Conservation (phyloP, 2,113 vertebrate genomes). For the Dicaeum eximium region DNA sequence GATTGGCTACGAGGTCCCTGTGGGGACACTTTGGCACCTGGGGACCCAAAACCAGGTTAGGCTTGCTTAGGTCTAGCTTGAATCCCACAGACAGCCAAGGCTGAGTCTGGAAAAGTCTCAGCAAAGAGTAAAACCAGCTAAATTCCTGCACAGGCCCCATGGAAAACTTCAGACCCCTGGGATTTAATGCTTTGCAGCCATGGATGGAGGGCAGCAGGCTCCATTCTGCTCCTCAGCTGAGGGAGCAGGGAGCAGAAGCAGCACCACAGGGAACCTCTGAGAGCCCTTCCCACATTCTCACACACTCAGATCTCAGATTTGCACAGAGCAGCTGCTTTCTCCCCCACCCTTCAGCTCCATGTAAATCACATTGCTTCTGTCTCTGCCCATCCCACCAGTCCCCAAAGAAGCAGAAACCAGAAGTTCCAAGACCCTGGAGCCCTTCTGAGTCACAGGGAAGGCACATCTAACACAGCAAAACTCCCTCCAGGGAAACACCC, state of each 20-base stretch:
- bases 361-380: background rate
- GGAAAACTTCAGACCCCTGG: background rate
- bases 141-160: background rate
- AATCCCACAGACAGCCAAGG: background rate
- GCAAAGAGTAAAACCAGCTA: background rate
- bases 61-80: background rate
- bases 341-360: background rate
- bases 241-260: background rate
- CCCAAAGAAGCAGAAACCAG: background rate
- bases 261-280: background rate
- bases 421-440: background rate
- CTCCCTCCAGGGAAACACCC: background rate
- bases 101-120: background rate
- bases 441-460: background rate
- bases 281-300: background rate
- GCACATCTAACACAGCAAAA: background rate
- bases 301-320: background rate
- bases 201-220: background rate
- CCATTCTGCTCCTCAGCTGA: no score
- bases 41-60: background rate
- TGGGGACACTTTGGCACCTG: background rate
- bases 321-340: background rate
- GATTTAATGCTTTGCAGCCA: accelerated
- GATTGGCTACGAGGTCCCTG: background rate
- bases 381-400: background rate